Evolutionary conservation across 2,888 invertebrate species (phyloP), one percentile per base, ranked within the genome.

Genomic region (Drosophila phalerata): DNA sequence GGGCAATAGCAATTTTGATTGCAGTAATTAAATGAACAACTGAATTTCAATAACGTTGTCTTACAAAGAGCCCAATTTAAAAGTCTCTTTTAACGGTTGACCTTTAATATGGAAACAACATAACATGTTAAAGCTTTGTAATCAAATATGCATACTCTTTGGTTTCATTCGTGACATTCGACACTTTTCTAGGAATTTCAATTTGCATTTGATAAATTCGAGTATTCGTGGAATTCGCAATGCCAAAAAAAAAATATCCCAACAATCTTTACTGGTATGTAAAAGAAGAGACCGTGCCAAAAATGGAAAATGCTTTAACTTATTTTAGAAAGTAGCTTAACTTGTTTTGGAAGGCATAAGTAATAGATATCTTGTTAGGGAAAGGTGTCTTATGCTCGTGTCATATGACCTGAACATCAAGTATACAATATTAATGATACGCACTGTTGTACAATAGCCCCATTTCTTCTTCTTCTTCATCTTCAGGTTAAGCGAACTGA

Each of bases 151-250:
- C 34, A 49, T 48, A 5, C 10, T 1, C 5, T 30, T 42, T 17
- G 34, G 10, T 38, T 25, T 48, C 34, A 38, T 37, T 68, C 49
- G 64, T 42, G 64, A 52, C 55, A 73, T 19, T 58, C 62, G 77
- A 77, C 58, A 56, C 28, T 52, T 73, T 76, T 76, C 69, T 17
- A 15, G 28, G 77, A 77, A 77, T 51, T 69, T 56, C 43, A 68
- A 68, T 72, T 72, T 77, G 17, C 19, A 62, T 58, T 65, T 69
- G 37, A 55, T 49, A 47, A 19, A 63, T 47, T 15, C 22, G 32
- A 55, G 22, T 22, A 40, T 68, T 57, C 56, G 17, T 30, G 40
- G 55, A 72, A 58, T 56, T 45, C 28, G 17, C 10, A 42, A 57
- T 43, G 52, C 40, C 47, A 57, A 48, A 32, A 22, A 47, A 68